Base-by-base conservation (phyloP, 2,888 invertebrate genomes). In the Drosophila meridionalis region DNA sequence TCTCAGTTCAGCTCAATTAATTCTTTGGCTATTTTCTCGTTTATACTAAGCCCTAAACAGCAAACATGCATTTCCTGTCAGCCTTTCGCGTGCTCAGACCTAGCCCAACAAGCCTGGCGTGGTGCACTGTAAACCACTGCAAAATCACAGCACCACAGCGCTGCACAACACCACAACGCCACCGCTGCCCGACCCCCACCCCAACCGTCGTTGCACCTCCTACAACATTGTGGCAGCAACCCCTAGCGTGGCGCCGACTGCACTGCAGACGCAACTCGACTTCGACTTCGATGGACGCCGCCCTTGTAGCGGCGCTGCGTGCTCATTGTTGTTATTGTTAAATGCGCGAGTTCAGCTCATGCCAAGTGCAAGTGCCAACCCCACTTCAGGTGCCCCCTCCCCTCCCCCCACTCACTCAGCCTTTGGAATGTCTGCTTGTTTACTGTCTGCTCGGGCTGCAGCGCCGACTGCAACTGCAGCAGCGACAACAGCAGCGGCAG, bases 341-440 rank as follows among this genome's bases (percentile, higher is more conserved):
- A 73, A 58, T 73, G 75, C 73, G 80, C 74, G 79, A 81, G 79
- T 79, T 83, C 84, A 84, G 87, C 76, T 73, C 66, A 83, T 85
- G 85, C 85, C 85, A 86, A 86, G 85, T 86, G 85, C 85, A 86
- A 86, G 88, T 87, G 85, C 69, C 83, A 84, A 69, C 69, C 74
- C 73, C 84, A 76, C 66, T 76, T 55, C 65, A 48, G 26, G 62
- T 26, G 20, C 20, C 20, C 20, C 20, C 20, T 20, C 20, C 20
- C 20, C 20, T 20, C 20, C 20, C 38, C 14, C 58, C n/a, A 30
- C 53, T 26, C 28, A 26, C 26, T 26, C 55, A 38, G 12, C 8
- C 60, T 40, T 30, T 34, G 26, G 5, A 42, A 11, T 43, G 56
- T 36, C 55, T 67, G 66, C 78, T 76, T 83, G 86, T 82, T 85